These are phyloP conservation scores for Aspidapion aeneum DNA, from an alignment of 2,888 invertebrate species.

Conservation along the genomic window DNA sequence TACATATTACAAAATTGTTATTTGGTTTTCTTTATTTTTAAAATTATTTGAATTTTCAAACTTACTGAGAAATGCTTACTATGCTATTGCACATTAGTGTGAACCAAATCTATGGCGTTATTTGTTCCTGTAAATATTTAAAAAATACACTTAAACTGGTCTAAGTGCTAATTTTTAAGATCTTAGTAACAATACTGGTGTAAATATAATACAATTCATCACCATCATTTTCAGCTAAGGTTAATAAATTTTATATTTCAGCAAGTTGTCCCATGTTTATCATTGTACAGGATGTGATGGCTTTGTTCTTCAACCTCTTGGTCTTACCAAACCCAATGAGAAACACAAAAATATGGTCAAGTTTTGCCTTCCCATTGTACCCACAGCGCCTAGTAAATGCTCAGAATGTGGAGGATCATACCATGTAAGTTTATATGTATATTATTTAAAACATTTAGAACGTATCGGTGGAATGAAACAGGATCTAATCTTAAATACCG, in stretches of 20 bases:
- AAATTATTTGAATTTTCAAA: slow-evolving; percentile 12
- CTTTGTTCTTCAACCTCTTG: slow-evolving; percentile 72
- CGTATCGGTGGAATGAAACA: no score
- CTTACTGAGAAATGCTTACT: no score
- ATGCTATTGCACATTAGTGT: no score
- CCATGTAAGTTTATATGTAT: slow-evolving; percentile 57
- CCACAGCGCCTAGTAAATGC: slow-evolving; percentile 65
- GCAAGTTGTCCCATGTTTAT: slow-evolving; percentile 84
- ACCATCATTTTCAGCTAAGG: not conserved
- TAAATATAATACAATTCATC: no score
- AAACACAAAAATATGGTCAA: slow-evolving; percentile 56
- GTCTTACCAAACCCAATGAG: slow-evolving; percentile 57
- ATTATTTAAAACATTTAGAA: not conserved
- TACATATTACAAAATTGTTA: no score
- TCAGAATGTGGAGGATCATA: slow-evolving; percentile 71
- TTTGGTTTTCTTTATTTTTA: no score
- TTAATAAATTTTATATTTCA: slow-evolving; percentile 41
- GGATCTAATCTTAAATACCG: no score
- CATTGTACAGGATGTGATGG: slow-evolving; percentile 90
- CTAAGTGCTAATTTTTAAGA: no score
- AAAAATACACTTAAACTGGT: no score
- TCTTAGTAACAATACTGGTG: no score
- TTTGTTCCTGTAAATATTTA: slow-evolving; percentile 8
- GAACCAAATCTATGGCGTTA: slow-evolving; percentile 4
- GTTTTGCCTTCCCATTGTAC: slow-evolving; percentile 65